phyloP scores from a whole-genome alignment of 2,113 vertebrate genomes.

The Heterotis niloticus region DNA sequence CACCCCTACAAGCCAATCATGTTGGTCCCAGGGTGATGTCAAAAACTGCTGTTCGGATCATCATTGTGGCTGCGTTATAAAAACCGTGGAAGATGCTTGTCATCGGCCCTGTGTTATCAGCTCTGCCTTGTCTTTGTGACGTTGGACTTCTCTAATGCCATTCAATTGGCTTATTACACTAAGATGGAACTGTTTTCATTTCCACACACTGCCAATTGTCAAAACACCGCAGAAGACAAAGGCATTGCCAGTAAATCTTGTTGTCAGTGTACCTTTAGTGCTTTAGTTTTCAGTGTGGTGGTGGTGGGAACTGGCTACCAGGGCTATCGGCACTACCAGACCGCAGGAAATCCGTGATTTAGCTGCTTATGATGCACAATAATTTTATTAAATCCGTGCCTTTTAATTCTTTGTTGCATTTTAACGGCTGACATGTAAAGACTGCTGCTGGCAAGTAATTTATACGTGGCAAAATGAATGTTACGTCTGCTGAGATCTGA shows the following conservation, averaged over 20 bases:
- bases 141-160: conserved; percentile 27
- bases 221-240: neutral
- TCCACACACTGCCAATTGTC: conserved; percentile 1
- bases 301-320: neutral
- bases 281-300: neutral
- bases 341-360: neutral
- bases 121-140: conserved; percentile 4
- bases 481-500: conserved; percentile 54
- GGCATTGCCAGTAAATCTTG: neutral
- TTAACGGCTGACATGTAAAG: conserved; percentile 58
- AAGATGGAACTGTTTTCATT: conserved; percentile 12
- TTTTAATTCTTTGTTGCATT: conserved; percentile 69
- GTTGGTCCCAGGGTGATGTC: conserved; percentile 27
- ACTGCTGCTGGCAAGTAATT: conserved; percentile 64
- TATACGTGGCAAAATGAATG: conserved; percentile 51
- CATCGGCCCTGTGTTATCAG: conserved; percentile 19
- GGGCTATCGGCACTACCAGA: neutral
- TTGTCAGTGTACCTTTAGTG: neutral
- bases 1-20: conserved; percentile 72
- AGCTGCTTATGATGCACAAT: conserved; percentile 42
- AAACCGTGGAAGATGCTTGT: neutral
- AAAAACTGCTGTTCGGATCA: conserved; percentile 38
- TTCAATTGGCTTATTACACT: conserved; percentile 27
- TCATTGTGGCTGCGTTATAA: neutral
- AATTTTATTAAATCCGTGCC: conserved; percentile 55